Percentiles rank a stretch among this genome's conserved stretches.
phyloP scores from a whole-genome alignment of 2,888 invertebrate species.

The Pollenia griseotomentosa region DNA sequence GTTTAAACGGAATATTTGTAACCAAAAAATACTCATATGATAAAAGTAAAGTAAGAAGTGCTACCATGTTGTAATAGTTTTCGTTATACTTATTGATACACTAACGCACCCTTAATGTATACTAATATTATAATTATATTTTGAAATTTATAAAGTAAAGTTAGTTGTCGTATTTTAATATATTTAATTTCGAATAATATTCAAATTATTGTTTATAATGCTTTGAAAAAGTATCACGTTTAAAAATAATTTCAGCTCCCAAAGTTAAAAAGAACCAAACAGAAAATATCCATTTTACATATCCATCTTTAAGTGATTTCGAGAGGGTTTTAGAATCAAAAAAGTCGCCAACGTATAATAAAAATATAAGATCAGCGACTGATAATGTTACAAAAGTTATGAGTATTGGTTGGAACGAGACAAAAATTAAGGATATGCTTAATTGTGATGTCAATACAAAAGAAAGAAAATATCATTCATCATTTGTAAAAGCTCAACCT shows the following conservation, averaged over 20 bases:
- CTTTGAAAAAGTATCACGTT: background rate
- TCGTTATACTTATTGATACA: too few relatives aligned
- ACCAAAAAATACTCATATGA: too few relatives aligned
- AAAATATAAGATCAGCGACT: constrained; percentile 74
- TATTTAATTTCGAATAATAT: too few relatives aligned
- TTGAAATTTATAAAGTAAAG: too few relatives aligned
- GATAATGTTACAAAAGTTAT: constrained; percentile 76
- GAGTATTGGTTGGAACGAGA: constrained; percentile 78
- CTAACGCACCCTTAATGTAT: too few relatives aligned
- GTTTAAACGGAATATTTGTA: too few relatives aligned
- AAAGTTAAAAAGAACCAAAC: background rate
- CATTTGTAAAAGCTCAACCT: constrained; percentile 77
- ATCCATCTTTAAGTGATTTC: constrained; percentile 80
- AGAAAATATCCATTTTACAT: constrained; percentile 74
- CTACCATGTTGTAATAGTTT: too few relatives aligned
- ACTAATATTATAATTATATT: too few relatives aligned
- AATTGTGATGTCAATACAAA: constrained; percentile 77
- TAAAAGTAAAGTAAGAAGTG: too few relatives aligned
- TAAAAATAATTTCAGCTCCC: constrained; percentile 20
- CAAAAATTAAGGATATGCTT: constrained; percentile 81
- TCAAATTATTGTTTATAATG: too few relatives aligned
- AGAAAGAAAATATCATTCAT: constrained; percentile 74
- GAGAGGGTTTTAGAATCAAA: constrained; percentile 77
- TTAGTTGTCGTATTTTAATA: too few relatives aligned
- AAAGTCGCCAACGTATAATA: constrained; percentile 76